Conservation (phyloP, 2,888 invertebrate species). For the Rhagonycha lutea region DNA sequence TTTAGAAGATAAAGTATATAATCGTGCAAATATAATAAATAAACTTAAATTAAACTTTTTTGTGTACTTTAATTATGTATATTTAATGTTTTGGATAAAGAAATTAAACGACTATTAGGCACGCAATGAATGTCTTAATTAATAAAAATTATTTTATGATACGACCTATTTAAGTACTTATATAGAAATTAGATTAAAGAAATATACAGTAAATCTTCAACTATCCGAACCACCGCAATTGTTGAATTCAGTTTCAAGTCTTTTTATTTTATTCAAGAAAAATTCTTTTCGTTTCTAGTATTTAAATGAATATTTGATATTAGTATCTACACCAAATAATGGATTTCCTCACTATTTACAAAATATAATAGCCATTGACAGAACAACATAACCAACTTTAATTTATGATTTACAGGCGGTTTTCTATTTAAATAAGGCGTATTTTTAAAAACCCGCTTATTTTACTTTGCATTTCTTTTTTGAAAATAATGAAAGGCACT, state of each 20-base stretch:
- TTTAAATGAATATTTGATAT: not conserved
- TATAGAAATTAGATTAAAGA: not conserved
- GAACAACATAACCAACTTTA: not conserved
- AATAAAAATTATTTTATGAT: not conserved
- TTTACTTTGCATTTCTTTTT: no score
- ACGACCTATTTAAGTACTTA: not conserved
- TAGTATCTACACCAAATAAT: not conserved
- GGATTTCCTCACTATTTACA: not conserved
- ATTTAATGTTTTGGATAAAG: not conserved
- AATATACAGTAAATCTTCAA: not conserved
- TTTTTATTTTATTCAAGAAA: no score
- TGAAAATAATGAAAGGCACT: no score
- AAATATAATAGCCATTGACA: not conserved
- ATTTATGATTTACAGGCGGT: not conserved
- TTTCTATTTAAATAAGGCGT: no score
- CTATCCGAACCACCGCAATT: no score
- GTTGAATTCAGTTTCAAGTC: no score
- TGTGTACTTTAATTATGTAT: not conserved
- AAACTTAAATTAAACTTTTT: not conserved
- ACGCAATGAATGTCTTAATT: conserved; percentile 1
- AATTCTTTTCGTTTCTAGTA: no score
- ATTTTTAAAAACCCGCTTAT: no score
- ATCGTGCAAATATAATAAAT: not conserved
- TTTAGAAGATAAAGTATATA: not conserved
- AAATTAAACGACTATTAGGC: not conserved